phyloP scores from a whole-genome alignment of 2,888 invertebrate species.

The Caradrina clavipalpis region DNA sequence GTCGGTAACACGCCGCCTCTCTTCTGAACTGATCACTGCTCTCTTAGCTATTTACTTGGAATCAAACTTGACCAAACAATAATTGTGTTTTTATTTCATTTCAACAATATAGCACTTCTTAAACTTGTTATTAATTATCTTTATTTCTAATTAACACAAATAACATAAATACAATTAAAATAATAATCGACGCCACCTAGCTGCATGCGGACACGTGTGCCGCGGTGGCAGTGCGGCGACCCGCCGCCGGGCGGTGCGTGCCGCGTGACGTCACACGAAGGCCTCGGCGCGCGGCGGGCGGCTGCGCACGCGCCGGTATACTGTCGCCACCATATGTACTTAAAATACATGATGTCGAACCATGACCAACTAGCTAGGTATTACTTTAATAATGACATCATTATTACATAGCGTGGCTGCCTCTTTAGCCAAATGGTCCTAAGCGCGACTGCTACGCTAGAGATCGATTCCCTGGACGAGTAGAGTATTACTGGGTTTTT shows the following conservation, averaged over 20 bases:
- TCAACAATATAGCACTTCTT: background rate
- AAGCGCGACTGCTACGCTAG: too few species aligned
- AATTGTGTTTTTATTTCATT: background rate
- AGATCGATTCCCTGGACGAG: too few species aligned
- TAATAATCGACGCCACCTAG: background rate
- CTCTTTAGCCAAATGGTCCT: too few species aligned
- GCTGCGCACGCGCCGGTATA: background rate
- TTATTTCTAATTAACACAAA: background rate
- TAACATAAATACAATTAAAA: background rate
- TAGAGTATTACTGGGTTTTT: too few species aligned
- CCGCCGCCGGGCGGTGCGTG: background rate
- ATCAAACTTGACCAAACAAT: constrained; percentile 1
- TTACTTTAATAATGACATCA: background rate
- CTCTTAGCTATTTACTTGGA: background rate
- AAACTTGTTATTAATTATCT: background rate
- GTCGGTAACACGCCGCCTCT: constrained; percentile 4
- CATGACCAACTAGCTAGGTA: background rate
- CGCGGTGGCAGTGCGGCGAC: background rate
- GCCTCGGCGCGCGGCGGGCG: constrained; percentile 22
- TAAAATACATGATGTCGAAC: too few species aligned
- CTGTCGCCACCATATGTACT: constrained; percentile 10
- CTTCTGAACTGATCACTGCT: background rate
- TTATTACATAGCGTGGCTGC: background rate
- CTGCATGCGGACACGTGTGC: background rate
- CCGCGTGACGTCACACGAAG: constrained; percentile 50